phyloP scores from a whole-genome alignment of 2,113 vertebrate species.

The Nerophis lumbriciformis region DNA sequence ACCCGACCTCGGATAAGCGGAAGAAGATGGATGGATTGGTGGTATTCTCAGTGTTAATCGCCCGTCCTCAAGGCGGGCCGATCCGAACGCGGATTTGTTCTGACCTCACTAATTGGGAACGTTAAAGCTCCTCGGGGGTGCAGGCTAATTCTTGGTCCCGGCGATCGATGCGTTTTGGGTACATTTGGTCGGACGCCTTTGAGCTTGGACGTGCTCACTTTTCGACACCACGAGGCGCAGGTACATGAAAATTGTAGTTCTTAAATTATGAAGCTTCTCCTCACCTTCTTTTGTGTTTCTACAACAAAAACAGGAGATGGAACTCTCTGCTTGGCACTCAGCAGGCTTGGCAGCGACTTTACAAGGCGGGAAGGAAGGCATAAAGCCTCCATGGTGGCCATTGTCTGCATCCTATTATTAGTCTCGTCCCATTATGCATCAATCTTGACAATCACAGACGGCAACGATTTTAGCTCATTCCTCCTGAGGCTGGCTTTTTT shows the following conservation, averaged over 20 bases:
- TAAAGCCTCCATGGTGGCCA: conserved; percentile 15
- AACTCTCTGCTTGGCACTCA: conserved; percentile 19
- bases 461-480: conserved; percentile 21
- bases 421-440: conserved; percentile 32
- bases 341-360: conserved; percentile 23
- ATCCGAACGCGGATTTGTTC: conserved; percentile 42
- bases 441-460: conserved; percentile 13
- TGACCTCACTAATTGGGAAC: conserved; percentile 64
- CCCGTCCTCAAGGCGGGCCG: conserved; percentile 45
- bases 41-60: conserved; percentile 47
- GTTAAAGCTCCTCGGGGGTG: conserved; percentile 41
- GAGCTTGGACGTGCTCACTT: not conserved
- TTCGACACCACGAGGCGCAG: conserved; percentile 22
- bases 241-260: conserved; percentile 21
- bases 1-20: conserved; percentile 5
- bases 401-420: conserved; percentile 41
- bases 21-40: too few relatives aligned
- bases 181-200: conserved; percentile 33
- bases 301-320: conserved; percentile 9
- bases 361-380: conserved; percentile 15
- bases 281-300: conserved; percentile 10
- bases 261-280: not conserved
- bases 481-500: conserved; percentile 15
- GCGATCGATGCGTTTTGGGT: conserved; percentile 41
- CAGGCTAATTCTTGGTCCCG: conserved; percentile 38